These are phyloP conservation scores for Galaxias olidus DNA, from an alignment of 2,797 vertebrate species.

Conservation along the genomic window DNA sequence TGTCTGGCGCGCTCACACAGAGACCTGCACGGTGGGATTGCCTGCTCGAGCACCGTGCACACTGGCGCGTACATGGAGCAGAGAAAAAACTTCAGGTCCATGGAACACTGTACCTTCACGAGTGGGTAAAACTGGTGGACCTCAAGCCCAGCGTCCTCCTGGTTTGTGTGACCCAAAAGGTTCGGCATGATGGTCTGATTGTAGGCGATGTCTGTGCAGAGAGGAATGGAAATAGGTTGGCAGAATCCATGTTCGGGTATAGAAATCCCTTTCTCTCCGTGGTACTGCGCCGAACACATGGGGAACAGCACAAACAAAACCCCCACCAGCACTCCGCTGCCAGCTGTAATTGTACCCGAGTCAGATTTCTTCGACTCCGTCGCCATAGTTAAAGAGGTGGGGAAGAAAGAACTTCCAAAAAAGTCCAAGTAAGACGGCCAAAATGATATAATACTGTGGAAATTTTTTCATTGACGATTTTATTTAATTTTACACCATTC, in stretches of 20 bases:
- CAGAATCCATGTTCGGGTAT: constrained; percentile 94
- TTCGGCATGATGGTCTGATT: constrained; percentile 97
- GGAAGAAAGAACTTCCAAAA: constrained; percentile 44
- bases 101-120: constrained; percentile 91
- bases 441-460: neutral
- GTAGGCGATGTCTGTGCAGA: constrained; percentile 94
- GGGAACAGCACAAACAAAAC: constrained; percentile 63
- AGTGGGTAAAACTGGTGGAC: constrained; percentile 95
- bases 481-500: neutral
- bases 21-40: constrained; percentile 90
- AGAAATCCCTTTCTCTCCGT: constrained; percentile 87
- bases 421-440: constrained; percentile 34
- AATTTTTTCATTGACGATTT: neutral
- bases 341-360: constrained; percentile 60
- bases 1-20: constrained; percentile 89
- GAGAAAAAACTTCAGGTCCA: constrained; percentile 93
- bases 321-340: constrained; percentile 61
- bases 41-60: constrained; percentile 95
- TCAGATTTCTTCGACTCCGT: constrained; percentile 27
- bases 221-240: constrained; percentile 93
- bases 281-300: constrained; percentile 65
- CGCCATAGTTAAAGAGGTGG: constrained; percentile 68
- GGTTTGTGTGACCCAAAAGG: constrained; percentile 92
- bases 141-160: constrained; percentile 92
- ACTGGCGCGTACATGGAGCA: constrained; percentile 99